Percentiles rank a stretch among this genome's conserved stretches.
phyloP scores from a whole-genome alignment of 1,140 invertebrate species.

The Limonius californicus region DNA sequence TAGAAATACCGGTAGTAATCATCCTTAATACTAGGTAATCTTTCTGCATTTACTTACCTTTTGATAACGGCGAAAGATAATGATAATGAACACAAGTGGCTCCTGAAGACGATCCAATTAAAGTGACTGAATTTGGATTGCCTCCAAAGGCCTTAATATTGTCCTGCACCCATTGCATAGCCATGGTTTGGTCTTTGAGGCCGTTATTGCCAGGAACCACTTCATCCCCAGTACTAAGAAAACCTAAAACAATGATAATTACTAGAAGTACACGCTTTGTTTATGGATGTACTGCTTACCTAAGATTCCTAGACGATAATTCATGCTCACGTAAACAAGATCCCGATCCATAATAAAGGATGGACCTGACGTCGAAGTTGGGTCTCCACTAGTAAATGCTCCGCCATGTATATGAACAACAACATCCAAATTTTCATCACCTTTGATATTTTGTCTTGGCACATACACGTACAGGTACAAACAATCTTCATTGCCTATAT shows the following conservation, averaged over 20 bases:
- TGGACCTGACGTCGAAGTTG: neutral
- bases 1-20: no score
- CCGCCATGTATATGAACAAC: slow-evolving; percentile 56
- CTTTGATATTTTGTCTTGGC: slow-evolving; percentile 41
- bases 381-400: slow-evolving; percentile 49
- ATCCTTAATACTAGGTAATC: no score
- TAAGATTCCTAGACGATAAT: slow-evolving; percentile 57
- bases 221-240: neutral
- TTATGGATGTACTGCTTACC: no score
- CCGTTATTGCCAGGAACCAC: slow-evolving; percentile 52
- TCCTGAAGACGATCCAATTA: slow-evolving; percentile 54
- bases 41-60: slow-evolving; percentile 40
- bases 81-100: slow-evolving; percentile 53
- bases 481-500: slow-evolving; percentile 61
- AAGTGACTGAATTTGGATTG: slow-evolving; percentile 52
- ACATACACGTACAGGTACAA: slow-evolving; percentile 67
- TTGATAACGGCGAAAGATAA: slow-evolving; percentile 49
- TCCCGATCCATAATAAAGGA: slow-evolving; percentile 52
- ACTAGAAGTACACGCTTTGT: no score
- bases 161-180: slow-evolving; percentile 53
- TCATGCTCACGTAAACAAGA: slow-evolving; percentile 58
- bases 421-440: slow-evolving; percentile 44
- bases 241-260: slow-evolving; percentile 1
- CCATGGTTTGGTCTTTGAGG: slow-evolving; percentile 55
- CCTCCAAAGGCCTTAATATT: slow-evolving; percentile 58